phyloP scores from a whole-genome alignment of 2,888 invertebrate genomes.

The Lasioglossum malachurum region DNA sequence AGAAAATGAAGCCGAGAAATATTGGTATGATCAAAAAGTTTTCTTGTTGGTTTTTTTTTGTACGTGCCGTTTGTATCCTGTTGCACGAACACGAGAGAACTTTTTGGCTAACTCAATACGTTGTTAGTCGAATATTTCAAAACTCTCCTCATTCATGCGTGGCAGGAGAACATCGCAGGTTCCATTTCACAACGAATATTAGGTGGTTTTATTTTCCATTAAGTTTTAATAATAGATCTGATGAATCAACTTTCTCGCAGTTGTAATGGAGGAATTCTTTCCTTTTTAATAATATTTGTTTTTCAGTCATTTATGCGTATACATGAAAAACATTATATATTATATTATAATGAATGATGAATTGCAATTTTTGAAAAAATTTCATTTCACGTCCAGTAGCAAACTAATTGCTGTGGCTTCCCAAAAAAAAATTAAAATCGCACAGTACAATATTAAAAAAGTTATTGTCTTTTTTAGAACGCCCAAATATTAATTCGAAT shows the following conservation, averaged over 20 bases:
- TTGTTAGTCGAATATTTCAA: conserved; percentile 3
- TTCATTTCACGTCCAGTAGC: too few species aligned
- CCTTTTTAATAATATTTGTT: background rate
- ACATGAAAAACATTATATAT: too few species aligned
- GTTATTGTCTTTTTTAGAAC: too few species aligned
- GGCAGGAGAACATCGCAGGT: background rate
- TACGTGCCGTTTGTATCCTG: background rate
- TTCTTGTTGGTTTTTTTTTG: background rate
- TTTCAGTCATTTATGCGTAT: too few species aligned
- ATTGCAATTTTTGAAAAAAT: too few species aligned
- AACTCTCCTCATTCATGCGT: background rate
- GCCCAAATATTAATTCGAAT: too few species aligned
- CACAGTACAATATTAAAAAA: too few species aligned
- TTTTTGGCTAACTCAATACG: background rate
- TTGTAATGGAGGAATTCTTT: background rate
- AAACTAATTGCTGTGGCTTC: too few species aligned
- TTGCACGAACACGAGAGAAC: background rate
- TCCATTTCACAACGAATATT: background rate
- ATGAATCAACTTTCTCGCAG: background rate
- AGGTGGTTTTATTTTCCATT: background rate
- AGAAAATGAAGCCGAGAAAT: background rate
- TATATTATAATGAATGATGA: too few species aligned
- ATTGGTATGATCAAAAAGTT: background rate
- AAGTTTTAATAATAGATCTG: background rate
- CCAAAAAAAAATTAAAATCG: too few species aligned